Base-by-base conservation (phyloP, 2,888 invertebrate species). In the Gymnoscelis rufifasciata region DNA sequence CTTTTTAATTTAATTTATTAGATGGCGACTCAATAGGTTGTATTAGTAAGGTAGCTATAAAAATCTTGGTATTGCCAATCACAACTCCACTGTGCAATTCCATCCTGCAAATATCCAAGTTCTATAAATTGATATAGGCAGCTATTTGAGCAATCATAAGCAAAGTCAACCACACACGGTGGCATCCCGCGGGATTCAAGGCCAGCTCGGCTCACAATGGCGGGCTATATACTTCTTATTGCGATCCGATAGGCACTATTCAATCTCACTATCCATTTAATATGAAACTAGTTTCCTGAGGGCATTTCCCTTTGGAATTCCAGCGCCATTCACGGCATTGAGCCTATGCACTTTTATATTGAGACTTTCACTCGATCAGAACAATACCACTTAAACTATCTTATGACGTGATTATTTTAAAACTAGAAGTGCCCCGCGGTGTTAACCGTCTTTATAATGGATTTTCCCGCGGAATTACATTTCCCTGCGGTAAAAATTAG, bases 201-300 rank as follows among this genome's bases (percentile, higher is more conserved):
- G 81, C 77, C 80, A 15, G 31, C 19, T 33, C 31, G 71, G 54
- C 64, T 63, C 68, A 86, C 86, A 87, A 86, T 86, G 72, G 53
- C 56, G 54, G 48, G 61, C 74, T 81, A 74, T 71, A 66, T 72
- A 74, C 61, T 74, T 81, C 78, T 83, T 79, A 75, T 83, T 84
- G 78, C 78, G 58, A 74, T 72, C 76, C 78, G 69, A 75, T 79
- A 19, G 19, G 19, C 19, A 74, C 78, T 75, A 83, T 83, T 83
- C 78, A 83, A 80, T 84, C 76, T 78, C 68, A 73, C 75, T 77
- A 77, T 82, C 80, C 74, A 71, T 76, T 83, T 78, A 80, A 74
- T 83, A 78, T 78, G 74, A 71, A 82, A 83, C 82, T 77, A 78
- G 82, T 81, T 82, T 77, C 77, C 80, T 76, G 76, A 64, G 79